phyloP scores from a whole-genome alignment of 2,113 vertebrate genomes.

The Brevimyrus niger region DNA sequence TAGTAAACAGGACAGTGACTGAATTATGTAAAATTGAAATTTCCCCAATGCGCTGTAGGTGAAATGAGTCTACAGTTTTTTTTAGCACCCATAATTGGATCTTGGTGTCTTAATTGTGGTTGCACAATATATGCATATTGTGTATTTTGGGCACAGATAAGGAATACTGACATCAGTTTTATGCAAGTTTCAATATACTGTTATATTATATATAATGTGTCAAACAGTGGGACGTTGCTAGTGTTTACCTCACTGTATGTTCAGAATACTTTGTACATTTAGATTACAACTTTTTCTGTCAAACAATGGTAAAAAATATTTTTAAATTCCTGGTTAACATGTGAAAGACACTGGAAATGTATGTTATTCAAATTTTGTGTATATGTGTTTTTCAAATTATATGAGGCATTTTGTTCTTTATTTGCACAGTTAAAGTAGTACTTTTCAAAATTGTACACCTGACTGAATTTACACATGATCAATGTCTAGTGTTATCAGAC shows the following conservation, averaged over 20 bases:
- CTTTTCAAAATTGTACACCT: not conserved
- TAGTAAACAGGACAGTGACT: not conserved
- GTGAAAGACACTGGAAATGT: not conserved
- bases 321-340: not conserved
- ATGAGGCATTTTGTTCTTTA: not conserved
- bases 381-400: not conserved
- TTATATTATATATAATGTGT: too few relatives aligned
- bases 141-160: not conserved
- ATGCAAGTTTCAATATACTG: not conserved
- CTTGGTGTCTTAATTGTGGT: not conserved
- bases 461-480: not conserved
- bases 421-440: not conserved
- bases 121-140: not conserved
- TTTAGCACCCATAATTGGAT: not conserved
- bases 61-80: not conserved
- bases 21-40: constrained; percentile 9
- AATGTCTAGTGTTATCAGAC: not conserved
- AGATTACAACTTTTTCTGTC: not conserved
- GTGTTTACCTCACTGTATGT: not conserved
- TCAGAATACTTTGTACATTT: not conserved
- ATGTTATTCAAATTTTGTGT: not conserved
- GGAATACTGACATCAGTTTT: not conserved
- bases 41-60: not conserved
- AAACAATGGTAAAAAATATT: not conserved
- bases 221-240: not conserved